Conservation (phyloP, 2,797 vertebrate species). For the Parambassis ranga region DNA sequence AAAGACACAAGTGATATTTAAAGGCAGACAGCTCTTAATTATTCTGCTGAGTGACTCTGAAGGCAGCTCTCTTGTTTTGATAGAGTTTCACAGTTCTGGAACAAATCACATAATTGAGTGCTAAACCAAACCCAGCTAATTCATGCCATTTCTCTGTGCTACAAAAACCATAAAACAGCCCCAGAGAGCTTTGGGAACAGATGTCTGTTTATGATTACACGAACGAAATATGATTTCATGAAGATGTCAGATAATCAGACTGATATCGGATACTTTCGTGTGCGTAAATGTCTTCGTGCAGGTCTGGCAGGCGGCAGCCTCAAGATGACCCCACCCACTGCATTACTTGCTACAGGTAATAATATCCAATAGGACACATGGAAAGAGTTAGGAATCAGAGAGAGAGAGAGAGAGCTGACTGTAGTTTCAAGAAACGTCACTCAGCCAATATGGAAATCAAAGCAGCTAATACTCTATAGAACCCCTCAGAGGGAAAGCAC, state of each 20-base stretch:
- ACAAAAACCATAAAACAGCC: slow-evolving; percentile 7
- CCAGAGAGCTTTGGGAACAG: background rate
- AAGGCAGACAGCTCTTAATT: slow-evolving; percentile 16
- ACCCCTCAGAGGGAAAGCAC: background rate
- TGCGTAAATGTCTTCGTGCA: slow-evolving; percentile 49
- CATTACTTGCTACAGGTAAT: slow-evolving; percentile 58
- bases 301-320: slow-evolving; percentile 29
- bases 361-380: slow-evolving; percentile 46
- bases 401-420: slow-evolving; percentile 12
- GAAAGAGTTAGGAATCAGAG: slow-evolving; percentile 35
- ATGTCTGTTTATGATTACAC: slow-evolving; percentile 5
- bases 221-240: background rate
- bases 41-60: slow-evolving; percentile 4
- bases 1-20: slow-evolving; percentile 19
- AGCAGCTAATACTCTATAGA: slow-evolving; percentile 8
- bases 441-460: slow-evolving; percentile 18
- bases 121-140: slow-evolving; percentile 42
- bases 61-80: slow-evolving; percentile 16
- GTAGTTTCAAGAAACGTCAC: slow-evolving; percentile 37
- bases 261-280: slow-evolving; percentile 15
- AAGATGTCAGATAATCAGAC: background rate
- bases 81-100: slow-evolving; percentile 27
- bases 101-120: slow-evolving; percentile 56
- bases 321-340: slow-evolving; percentile 37
- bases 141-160: slow-evolving; percentile 5